Evolutionary conservation across 2,888 invertebrate genomes (phyloP).

Genomic region (Xestoiulus laeticollis): DNA sequence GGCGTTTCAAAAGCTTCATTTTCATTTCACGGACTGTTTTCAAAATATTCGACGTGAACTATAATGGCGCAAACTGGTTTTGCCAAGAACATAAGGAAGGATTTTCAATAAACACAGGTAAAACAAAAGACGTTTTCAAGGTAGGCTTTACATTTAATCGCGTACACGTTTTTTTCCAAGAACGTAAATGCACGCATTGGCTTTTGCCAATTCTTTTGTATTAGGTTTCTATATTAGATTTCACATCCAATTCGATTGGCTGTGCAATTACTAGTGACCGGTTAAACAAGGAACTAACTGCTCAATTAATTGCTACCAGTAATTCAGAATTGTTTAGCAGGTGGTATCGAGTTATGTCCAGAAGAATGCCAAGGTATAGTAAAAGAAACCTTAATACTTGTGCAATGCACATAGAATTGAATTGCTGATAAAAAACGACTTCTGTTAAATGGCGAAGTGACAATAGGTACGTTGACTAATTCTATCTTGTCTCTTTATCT

Average conservation of each 20-base stretch:
- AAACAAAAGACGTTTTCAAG: neutral
- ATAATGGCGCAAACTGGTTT: neutral
- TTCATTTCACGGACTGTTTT: neutral
- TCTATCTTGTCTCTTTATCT: too few relatives aligned
- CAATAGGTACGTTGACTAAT: too few relatives aligned
- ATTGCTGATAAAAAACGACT: too few relatives aligned
- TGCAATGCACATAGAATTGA: too few relatives aligned
- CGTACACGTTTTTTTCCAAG: slow-evolving; percentile 14
- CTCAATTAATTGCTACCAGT: too few relatives aligned
- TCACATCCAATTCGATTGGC: neutral
- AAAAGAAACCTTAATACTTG: too few relatives aligned
- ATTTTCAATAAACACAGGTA: neutral
- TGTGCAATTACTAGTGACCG: neutral
- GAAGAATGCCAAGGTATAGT: too few relatives aligned
- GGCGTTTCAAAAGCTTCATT: neutral
- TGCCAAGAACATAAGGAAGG: neutral
- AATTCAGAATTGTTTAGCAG: too few relatives aligned
- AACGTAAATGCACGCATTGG: neutral
- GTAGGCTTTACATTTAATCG: neutral
- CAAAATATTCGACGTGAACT: neutral
- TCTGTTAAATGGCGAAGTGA: too few relatives aligned
- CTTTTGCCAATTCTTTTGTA: neutral
- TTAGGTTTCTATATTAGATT: neutral
- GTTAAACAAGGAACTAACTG: neutral
- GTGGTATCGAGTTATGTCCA: too few relatives aligned